phyloP scores from a whole-genome alignment of 2,113 vertebrate species.

The Chauna torquata region DNA sequence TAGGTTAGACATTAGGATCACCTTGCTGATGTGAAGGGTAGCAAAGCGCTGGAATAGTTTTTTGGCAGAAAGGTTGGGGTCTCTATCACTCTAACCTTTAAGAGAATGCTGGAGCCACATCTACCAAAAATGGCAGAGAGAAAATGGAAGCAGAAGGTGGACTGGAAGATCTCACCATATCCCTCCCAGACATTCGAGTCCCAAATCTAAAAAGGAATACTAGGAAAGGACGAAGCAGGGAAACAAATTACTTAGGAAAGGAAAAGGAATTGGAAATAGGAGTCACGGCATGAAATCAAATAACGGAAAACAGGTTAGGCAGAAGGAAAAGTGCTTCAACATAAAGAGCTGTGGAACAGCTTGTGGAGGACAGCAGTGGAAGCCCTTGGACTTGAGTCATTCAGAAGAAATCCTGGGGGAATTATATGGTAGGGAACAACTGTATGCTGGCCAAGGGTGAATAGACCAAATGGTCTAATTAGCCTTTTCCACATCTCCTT shows the following conservation, averaged over 20 bases:
- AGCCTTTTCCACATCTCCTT: slow-evolving; percentile 12
- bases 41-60: background rate
- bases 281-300: background rate
- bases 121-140: background rate
- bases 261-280: background rate
- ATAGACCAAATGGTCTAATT: background rate
- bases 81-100: background rate
- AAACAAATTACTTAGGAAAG: background rate
- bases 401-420: background rate
- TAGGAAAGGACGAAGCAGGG: background rate
- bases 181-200: background rate
- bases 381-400: background rate
- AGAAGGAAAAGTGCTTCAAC: background rate
- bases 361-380: background rate
- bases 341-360: background rate
- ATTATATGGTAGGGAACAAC: background rate
- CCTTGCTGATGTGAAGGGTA: background rate
- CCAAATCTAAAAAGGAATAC: background rate
- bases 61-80: background rate
- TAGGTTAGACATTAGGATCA: background rate
- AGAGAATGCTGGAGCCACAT: background rate
- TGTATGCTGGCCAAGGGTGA: background rate
- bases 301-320: background rate
- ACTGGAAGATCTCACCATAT: background rate
- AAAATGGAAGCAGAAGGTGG: background rate